Conservation (phyloP, 2,888 invertebrate genomes). For the Caenorhabditis sulstoni region DNA sequence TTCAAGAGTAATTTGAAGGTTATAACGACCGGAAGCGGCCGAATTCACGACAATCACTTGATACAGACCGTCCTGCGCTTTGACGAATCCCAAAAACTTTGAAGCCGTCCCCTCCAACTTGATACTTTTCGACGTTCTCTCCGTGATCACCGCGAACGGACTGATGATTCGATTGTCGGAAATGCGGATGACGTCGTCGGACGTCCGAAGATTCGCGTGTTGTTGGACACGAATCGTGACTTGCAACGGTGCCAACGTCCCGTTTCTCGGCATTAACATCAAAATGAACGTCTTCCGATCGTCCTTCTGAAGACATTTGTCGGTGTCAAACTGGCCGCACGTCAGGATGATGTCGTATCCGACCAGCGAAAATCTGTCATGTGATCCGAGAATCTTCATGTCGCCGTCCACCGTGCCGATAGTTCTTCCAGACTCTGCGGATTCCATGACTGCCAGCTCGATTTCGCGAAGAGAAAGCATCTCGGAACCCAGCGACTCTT, state of each 20-base stretch:
- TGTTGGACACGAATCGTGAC: slow-evolving; percentile 62
- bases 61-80: slow-evolving; percentile 48
- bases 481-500: slow-evolving; percentile 3
- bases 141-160: slow-evolving; percentile 64
- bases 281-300: slow-evolving; percentile 42
- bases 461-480: slow-evolving; percentile 32
- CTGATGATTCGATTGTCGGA: slow-evolving; percentile 65
- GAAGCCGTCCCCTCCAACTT: slow-evolving; percentile 32
- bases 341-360: slow-evolving; percentile 63
- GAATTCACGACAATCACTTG: slow-evolving; percentile 57
- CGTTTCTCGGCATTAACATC: slow-evolving; percentile 52
- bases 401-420: slow-evolving; percentile 45
- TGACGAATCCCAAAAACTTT: slow-evolving; percentile 42
- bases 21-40: slow-evolving; percentile 59
- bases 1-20: slow-evolving; percentile 39
- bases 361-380: slow-evolving; percentile 57
- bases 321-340: slow-evolving; percentile 58
- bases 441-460: slow-evolving; percentile 26
- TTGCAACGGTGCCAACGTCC: slow-evolving; percentile 43
- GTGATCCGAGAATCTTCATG: slow-evolving; percentile 37
- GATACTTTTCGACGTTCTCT: slow-evolving; percentile 27
- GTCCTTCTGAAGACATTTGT: slow-evolving; percentile 55
- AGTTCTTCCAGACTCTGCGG: slow-evolving; percentile 35
- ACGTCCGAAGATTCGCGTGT: slow-evolving; percentile 56
- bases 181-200: slow-evolving; percentile 65